phyloP scores from a whole-genome alignment of 2,797 vertebrate species.

The Melopsittacus undulatus region DNA sequence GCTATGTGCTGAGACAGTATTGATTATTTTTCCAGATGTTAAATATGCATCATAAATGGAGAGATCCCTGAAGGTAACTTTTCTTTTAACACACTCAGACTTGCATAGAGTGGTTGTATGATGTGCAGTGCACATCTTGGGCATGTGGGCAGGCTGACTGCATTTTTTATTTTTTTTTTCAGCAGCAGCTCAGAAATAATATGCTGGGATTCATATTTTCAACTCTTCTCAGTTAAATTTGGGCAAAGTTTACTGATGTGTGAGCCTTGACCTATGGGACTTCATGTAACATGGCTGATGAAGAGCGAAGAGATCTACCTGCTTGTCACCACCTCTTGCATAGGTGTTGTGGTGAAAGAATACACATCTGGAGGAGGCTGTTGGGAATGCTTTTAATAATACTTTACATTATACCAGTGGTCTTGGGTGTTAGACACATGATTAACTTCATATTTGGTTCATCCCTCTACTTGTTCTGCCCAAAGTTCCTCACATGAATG shows the following conservation, averaged over 20 bases:
- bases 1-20: background rate
- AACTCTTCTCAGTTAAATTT: background rate
- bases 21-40: background rate
- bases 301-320: background rate
- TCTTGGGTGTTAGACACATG: background rate
- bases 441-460: background rate
- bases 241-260: background rate
- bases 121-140: background rate
- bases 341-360: background rate
- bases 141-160: background rate
- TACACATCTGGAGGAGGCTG: background rate
- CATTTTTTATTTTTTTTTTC: background rate
- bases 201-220: background rate
- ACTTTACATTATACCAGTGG: background rate
- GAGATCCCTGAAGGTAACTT: background rate
- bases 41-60: background rate
- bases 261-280: background rate
- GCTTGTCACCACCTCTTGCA: background rate
- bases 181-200: background rate
- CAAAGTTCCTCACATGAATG: background rate
- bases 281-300: background rate
- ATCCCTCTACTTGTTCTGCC: background rate
- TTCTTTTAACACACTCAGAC: background rate
- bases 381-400: background rate
- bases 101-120: background rate